Evolutionary conservation across 2,888 invertebrate genomes (phyloP), one percentile per base, ranked within the genome.

Genomic region (Selenia dentaria): DNA sequence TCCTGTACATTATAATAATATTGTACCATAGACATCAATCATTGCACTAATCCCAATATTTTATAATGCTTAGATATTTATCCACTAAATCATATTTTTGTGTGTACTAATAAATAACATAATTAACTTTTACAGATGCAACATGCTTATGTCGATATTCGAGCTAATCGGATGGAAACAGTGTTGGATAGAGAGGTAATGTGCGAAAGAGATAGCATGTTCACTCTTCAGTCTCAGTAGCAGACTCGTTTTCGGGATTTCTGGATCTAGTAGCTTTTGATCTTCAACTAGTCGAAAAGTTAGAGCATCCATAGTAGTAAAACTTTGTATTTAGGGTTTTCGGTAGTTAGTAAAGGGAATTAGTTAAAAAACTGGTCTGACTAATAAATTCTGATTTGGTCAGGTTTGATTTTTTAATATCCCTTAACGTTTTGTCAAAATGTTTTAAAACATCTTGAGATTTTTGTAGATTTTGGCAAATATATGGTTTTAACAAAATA

Each of bases 171-270:
- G 91, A 75, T 91, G 91, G 91, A 91, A 91, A 80, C 91, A 91
- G 83, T 91, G 91, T 91, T 91, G 91, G 91, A 91, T 91, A 87
- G 91, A 91, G 91, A 91, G 91, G 91, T 91, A 91, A 89, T 90
- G 90, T 89, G 90, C 89, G 89, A 89, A 90, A 88, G 87, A 88
- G 83, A 80, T 57, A 77, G 75, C 79, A 81, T 77, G 76, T 48
- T 56, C 24, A 16, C 25, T 32, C 31, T 46, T 40, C 29, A 20
- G 24, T 26, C 14, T 22, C 22, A 12, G 22, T 29, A 37, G 35
- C 1, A 10, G 29, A 32, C 39, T 47, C 22, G 12, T 28, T 45
- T 38, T 41, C 51, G 49, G 47, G 51, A 34, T 42, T 55, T 53
- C 48, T 62, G 58, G 63, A 54, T 50, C n/a, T n/a, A 51, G 36